A percentile compares a stretch with the other conserved stretches of the same genome.
These are phyloP conservation scores for Dicerorhinus sumatrensis DNA, from an alignment of 2,113 vertebrate genomes.

Conservation along the genomic window DNA sequence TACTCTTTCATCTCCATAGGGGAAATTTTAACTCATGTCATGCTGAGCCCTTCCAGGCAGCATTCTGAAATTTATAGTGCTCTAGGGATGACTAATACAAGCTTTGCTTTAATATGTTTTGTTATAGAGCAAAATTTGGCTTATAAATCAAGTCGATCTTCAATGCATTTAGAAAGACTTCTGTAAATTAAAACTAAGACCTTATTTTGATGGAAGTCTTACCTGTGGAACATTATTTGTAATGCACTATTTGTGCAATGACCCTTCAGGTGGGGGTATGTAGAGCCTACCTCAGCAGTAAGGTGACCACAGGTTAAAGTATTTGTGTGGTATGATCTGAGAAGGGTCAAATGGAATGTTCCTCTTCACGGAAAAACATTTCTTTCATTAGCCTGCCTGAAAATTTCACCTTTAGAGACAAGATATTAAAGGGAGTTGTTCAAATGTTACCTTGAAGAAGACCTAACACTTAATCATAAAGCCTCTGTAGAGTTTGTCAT, in stretches of 20 bases:
- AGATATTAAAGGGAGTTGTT: not conserved
- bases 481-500: not conserved
- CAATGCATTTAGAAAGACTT: not conserved
- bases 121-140: not conserved
- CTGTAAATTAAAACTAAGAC: not conserved
- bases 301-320: not conserved
- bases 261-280: not conserved
- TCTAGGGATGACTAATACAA: not conserved
- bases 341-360: not conserved
- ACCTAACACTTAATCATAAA: not conserved
- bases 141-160: not conserved
- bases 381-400: not conserved
- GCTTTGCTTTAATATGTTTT: not conserved
- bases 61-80: not conserved
- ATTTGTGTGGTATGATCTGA: not conserved
- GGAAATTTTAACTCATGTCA: not conserved
- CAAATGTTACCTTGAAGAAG: slow-evolving; percentile 21
- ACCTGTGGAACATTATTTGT: not conserved
- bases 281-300: not conserved
- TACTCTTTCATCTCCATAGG: not conserved
- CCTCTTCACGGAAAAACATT: not conserved
- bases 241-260: not conserved
- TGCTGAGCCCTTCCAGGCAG: not conserved
- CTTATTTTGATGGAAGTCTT: not conserved
- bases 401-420: not conserved